phyloP scores from a whole-genome alignment of 2,113 vertebrate species.

The Emydocephalus ijimae region DNA sequence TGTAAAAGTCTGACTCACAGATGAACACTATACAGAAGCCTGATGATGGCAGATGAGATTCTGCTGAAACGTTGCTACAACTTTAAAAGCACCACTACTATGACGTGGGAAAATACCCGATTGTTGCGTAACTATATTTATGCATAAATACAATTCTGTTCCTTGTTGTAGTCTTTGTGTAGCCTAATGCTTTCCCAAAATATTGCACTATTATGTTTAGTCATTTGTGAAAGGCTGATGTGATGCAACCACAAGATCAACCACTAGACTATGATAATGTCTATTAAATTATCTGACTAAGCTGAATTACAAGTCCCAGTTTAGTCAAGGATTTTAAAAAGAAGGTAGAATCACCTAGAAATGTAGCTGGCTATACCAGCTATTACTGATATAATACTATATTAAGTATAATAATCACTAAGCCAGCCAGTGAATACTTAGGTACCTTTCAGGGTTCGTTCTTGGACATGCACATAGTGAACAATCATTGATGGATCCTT shows the following conservation, averaged over 20 bases:
- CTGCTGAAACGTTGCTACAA: no score
- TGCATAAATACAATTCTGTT: not conserved
- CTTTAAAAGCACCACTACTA: no score
- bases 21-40: no score
- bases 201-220: not conserved
- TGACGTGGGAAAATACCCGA: no score
- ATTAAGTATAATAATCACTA: constrained; percentile 7
- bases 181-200: not conserved
- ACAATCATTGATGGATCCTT: constrained; percentile 79
- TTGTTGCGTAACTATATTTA: not conserved
- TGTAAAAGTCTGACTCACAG: no score
- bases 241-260: not conserved
- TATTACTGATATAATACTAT: rapidly evolving
- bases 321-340: not conserved
- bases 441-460: constrained; percentile 77
- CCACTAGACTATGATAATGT: not conserved
- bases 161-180: not conserved
- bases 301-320: not conserved
- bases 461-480: constrained; percentile 87
- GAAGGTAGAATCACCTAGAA: not conserved
- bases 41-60: no score
- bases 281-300: constrained; percentile 4
- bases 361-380: not conserved
- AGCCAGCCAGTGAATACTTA: not conserved
- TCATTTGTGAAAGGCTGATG: not conserved